These are phyloP conservation scores for Nebria ingens DNA, from an alignment of 1,140 invertebrate genomes.

Conservation along the genomic window DNA sequence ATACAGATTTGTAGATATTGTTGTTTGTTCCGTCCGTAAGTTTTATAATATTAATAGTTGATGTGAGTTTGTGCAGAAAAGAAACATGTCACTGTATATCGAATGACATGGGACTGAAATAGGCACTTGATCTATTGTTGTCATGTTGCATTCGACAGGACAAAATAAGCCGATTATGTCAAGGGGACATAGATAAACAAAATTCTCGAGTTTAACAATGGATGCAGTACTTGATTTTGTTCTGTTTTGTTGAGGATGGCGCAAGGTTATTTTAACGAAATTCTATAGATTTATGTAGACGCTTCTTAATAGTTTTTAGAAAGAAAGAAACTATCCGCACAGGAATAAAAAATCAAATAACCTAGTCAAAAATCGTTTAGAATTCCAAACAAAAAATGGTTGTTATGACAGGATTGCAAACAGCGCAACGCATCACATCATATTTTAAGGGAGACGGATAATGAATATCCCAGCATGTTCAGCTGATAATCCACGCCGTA, in stretches of 20 bases:
- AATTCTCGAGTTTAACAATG: neutral
- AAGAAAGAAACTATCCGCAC: no score
- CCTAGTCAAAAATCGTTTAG: no score
- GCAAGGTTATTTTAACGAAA: no score
- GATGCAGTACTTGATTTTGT: no score
- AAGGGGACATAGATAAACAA: neutral
- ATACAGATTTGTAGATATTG: neutral
- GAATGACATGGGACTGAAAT: neutral
- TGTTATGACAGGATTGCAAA: neutral
- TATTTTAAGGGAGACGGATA: no score
- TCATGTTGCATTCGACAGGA: neutral
- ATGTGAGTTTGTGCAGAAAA: no score
- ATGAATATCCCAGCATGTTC: constrained; percentile 4
- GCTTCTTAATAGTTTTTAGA: no score
- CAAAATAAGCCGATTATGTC: constrained; percentile 8
- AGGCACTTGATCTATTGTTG: constrained; percentile 1
- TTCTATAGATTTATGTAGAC: no score
- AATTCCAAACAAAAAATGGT: neutral
- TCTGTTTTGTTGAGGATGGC: no score
- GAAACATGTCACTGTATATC: neutral
- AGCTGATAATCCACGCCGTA: neutral
- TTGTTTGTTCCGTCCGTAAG: neutral
- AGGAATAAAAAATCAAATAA: no score
- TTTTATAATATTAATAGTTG: no score
- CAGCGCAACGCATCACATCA: no score